Base-by-base conservation (phyloP, 2,113 vertebrate genomes). In the Probosciger aterrimus region DNA sequence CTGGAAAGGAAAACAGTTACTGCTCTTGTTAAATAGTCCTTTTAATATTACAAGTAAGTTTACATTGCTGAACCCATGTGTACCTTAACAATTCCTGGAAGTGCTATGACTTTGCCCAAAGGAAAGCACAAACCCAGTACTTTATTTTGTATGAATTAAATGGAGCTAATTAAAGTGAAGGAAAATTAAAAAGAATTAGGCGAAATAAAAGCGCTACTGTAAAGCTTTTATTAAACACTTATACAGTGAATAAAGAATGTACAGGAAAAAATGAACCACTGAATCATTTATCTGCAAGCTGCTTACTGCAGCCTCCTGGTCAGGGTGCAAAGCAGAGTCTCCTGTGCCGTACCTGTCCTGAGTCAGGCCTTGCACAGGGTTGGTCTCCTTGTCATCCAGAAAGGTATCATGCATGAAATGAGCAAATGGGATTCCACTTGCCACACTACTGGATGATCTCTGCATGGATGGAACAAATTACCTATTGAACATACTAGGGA, bases 121-220 rank as follows among this genome's bases (percentile, higher is more conserved):
- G 95, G 93, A 96, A 96, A 95, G 86, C 82, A 84, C 71, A 92
- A 92, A 84, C 65, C 57, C 52, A 77, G 62, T 84, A 41, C 71
- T 94, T 90, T 71, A 96, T 94, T 92, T 86, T 81, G 50, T 76
- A 55, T n/a, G 82, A 96, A 96, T 96, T 95, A 96, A 96, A 95
- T 65, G 79, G 64, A 82, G 82, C 86, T 94, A 94, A 96, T 92
- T 92, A 94, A 95, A 96, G 82, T 4, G 3, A 30, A 84, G 73
- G 79, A 43, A 97, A 94, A 97, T 95, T 76, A 92, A 96, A 97
- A 96, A 94, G 7, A 95, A 96, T 94, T 84, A 88, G 86, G 44
- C 0, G 0, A 92, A 96, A 95, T 77, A 86, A 93, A 96, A 96
- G 67, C 10, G 0, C 82, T 76, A 33, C 90, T 75, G 64, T 83